Conservation (phyloP, 2,797 vertebrate genomes). For the Pygocentrus nattereri region DNA sequence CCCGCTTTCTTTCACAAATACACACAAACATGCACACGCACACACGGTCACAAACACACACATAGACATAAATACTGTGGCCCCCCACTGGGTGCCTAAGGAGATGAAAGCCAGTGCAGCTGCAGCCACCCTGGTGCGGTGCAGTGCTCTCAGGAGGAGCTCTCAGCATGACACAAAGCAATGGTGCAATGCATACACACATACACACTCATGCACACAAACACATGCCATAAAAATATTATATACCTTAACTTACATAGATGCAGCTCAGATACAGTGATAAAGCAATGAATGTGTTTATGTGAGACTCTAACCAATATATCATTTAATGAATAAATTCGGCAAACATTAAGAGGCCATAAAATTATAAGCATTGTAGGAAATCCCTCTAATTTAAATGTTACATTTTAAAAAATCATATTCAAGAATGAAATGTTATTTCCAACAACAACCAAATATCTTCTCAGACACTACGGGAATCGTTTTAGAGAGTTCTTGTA, state of each 20-base stretch:
- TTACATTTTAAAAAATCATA: background rate
- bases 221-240: slow-evolving; percentile 28
- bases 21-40: slow-evolving; percentile 16
- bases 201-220: slow-evolving; percentile 41
- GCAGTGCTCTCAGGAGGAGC: slow-evolving; percentile 68
- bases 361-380: background rate
- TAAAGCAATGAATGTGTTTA: background rate
- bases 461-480: background rate
- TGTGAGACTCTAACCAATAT: background rate
- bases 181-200: slow-evolving; percentile 38
- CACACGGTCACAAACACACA: slow-evolving; percentile 52
- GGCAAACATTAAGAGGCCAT: background rate
- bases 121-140: slow-evolving; percentile 70
- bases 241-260: slow-evolving; percentile 26
- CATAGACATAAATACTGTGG: slow-evolving; percentile 55
- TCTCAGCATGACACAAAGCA: slow-evolving; percentile 62
- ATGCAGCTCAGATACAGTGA: slow-evolving; percentile 27
- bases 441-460: background rate
- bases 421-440: background rate
- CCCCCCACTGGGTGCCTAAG: slow-evolving; percentile 55
- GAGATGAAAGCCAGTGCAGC: slow-evolving; percentile 71
- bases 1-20: slow-evolving; percentile 38
- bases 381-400: background rate
- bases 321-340: background rate
- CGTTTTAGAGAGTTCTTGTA: background rate